These are phyloP conservation scores for Apodemus sylvaticus DNA, from an alignment of 2,113 vertebrate genomes.

Conservation along the genomic window DNA sequence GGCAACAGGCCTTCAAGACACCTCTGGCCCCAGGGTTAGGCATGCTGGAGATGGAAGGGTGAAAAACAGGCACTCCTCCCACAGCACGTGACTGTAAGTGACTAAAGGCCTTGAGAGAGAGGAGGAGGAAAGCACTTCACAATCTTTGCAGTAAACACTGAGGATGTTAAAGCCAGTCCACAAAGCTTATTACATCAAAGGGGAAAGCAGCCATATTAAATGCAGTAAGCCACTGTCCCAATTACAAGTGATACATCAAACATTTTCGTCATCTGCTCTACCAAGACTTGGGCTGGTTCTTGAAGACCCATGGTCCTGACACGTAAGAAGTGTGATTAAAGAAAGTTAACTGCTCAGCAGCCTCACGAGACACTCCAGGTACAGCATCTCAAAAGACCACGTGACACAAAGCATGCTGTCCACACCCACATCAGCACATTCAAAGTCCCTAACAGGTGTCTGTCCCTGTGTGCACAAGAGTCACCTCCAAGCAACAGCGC, in stretches of 20 bases:
- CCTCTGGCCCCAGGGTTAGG: not conserved
- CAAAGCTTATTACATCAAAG: constrained; percentile 59
- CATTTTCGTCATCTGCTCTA: constrained; percentile 17
- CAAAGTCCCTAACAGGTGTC: not conserved
- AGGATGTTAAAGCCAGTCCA: constrained; percentile 51
- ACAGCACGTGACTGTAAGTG: not conserved
- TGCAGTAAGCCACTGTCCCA: constrained; percentile 25
- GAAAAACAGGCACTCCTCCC: not conserved
- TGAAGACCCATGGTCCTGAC: not conserved
- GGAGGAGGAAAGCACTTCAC: constrained; percentile 55
- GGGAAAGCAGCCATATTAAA: not conserved
- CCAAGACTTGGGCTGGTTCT: constrained; percentile 11
- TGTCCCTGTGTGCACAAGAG: not conserved
- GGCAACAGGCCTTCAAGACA: not conserved
- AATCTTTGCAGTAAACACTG: constrained; percentile 57
- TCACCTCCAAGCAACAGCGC: not conserved
- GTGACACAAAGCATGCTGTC: not conserved
- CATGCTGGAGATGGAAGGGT: not conserved
- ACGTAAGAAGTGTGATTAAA: not conserved
- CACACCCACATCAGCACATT: not conserved
- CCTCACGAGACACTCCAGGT: not conserved
- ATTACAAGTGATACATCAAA: constrained; percentile 44
- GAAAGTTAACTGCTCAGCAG: not conserved
- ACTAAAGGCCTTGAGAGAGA: constrained; percentile 27
- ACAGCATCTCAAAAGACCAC: not conserved